These are phyloP conservation scores for Zoanthus solanderi DNA, from an alignment of 92 coral and sea anemone species.

Conservation along the genomic window DNA sequence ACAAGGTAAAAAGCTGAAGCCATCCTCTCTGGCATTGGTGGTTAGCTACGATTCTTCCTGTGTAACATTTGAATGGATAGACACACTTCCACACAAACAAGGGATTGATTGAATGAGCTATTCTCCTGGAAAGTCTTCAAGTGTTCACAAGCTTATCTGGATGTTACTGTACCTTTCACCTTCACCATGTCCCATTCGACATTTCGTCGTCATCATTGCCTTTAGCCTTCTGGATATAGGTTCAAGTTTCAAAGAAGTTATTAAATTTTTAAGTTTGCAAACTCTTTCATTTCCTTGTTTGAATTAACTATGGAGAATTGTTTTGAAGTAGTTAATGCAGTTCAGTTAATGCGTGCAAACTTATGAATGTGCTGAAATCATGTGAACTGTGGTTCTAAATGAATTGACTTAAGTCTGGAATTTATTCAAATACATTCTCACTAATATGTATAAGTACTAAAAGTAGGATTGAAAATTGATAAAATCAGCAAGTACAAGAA, in stretches of 20 bases:
- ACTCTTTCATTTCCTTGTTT: background rate
- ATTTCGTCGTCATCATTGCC: background rate
- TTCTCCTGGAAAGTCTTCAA: conserved; percentile 2
- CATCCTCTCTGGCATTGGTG: background rate
- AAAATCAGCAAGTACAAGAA: too few relatives aligned
- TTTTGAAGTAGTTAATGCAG: too few relatives aligned
- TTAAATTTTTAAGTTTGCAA: background rate
- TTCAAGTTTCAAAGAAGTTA: background rate
- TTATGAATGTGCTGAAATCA: too few relatives aligned
- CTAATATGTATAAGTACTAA: too few relatives aligned
- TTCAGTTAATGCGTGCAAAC: too few relatives aligned
- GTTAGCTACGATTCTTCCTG: conserved; percentile 17
- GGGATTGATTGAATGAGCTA: conserved; percentile 5
- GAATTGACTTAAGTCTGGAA: too few relatives aligned
- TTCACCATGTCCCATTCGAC: conserved; percentile 1
- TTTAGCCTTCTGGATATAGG: background rate
- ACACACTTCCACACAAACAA: background rate
- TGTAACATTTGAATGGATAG: conserved; percentile 14
- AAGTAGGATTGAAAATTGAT: too few relatives aligned
- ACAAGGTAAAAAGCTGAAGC: background rate
- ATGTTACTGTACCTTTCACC: conserved; percentile 15
- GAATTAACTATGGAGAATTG: too few relatives aligned
- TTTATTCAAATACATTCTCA: too few relatives aligned
- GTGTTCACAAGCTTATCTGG: conserved; percentile 5
- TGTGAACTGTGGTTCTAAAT: too few relatives aligned